Base-by-base conservation (phyloP, 92 coral and sea anemone species). In the Pocillopora meandrina region DNA sequence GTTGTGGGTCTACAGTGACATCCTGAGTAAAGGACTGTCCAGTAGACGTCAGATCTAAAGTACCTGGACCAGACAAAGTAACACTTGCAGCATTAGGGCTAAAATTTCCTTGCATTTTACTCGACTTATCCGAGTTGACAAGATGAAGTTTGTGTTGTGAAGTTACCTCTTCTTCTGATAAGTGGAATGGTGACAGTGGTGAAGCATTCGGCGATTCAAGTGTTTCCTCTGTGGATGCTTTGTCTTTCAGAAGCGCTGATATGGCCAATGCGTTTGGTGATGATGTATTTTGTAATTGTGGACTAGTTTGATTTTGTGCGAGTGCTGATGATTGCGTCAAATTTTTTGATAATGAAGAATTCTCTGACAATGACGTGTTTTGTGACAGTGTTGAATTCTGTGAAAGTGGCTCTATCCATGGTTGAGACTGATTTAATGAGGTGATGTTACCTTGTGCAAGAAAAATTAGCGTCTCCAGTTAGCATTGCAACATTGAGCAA, bases 41-140 rank as follows among this genome's bases (percentile, higher is more conserved):
- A 7, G 72, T 74, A 4, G 86, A 42, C 4, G 74, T 64, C 61
- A 83, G 23, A 64, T 73, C 86, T 72, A 83, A 7, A 26, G 71
- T 72, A 83, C 86, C 86, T 83, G 86, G 72, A 26, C 86, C 86
- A 23, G 86, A 73, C 73, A 83, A 74, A 64, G 80, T 61, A 55
- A 83, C 86, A 83, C 73, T 74, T n/a, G 74, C 79, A 74, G 80
- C 80, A 14, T 83, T 72, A 83, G 86, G 86, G 49, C 36, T 73
- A 17, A 83, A 83, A 52, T 52, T 15, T 18, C 86, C 80, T 31
- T 73, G 52, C 86, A 83, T 62, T 49, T 83, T 68, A 72, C 63
- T 73, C 12, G 80, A 74, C 5, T 66, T 73, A 62, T 65, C 86
- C 73, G 74, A 61, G 26, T 64, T 83, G 76, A 52, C 64, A 61